Evolutionary conservation across 2,113 vertebrate species (phyloP), one percentile per base, ranked within the genome.

Genomic region (Odocoileus hemionus): DNA sequence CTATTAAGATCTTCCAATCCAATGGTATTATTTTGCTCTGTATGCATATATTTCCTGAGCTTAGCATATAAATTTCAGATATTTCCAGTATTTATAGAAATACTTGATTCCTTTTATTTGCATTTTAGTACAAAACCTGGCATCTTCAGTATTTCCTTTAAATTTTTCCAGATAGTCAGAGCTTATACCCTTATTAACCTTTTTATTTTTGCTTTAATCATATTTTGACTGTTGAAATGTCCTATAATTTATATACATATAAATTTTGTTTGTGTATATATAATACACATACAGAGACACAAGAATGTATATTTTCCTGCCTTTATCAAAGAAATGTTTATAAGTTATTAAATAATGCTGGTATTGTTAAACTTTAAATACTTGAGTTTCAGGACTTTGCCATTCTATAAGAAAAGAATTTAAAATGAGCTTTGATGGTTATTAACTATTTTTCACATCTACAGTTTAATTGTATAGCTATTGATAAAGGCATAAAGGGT

Each of bases 271-370:
- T 54, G 80, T 36, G 1, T 54, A 55, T 80, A 8, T n/a, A n/a
- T 15, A 80, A 64, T 47, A 76, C 16, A 54, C 52, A 74, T 54
- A 86, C 1, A 86, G 13, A 94, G 23, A 88, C 7, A 85, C 43
- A 70, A 36, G 30, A 89, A 76, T 58, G 17, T 79, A 3, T 67
- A 33, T 58, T 90, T 95, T 67, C 14, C n/a, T 86, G 36, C 16
- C 12, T 93, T 96, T 91, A 79, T 91, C 19, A 89, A 70, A 96
- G 39, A 79, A 57, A 6, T 93, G 50, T 78, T 96, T 96, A 78
- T 88, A 78, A 94, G 74, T 84, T 87, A 30, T 19, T 93, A 85
- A 64, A 58, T 96, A 60, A 19, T 92, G 43, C 23, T 95, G 47
- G 14, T 82, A n/a, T 74, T 94, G 10, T 91, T 95, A 89, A 97